Evolutionary conservation across 2,113 vertebrate species (phyloP).

Genomic region (Corythornis madagascariensis): DNA sequence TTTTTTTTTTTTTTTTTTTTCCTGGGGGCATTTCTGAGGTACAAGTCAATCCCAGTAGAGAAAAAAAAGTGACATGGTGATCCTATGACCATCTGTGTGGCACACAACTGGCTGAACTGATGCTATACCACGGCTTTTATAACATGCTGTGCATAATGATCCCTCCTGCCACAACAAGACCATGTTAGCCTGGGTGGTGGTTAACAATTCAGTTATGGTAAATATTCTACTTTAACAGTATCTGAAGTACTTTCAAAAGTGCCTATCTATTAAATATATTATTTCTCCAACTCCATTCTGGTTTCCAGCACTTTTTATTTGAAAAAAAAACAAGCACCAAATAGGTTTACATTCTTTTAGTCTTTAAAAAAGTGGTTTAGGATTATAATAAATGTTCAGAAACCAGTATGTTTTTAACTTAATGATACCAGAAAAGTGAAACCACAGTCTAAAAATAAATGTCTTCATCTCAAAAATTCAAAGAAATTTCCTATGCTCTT

Average conservation of each 20-base stretch:
- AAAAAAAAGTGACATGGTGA: neutral
- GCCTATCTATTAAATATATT: neutral
- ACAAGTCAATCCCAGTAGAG: neutral
- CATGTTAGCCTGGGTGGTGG: no score
- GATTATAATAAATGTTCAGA: neutral
- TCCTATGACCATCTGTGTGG: neutral
- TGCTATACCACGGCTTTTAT: neutral
- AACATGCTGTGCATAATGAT: neutral
- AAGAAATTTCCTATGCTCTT: neutral
- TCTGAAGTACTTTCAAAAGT: neutral
- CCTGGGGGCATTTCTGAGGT: neutral
- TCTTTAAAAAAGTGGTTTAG: neutral
- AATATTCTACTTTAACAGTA: neutral
- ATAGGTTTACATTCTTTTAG: neutral
- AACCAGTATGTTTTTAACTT: neutral
- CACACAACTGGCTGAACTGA: neutral
- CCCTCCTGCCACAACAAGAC: neutral
- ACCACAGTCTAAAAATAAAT: neutral
- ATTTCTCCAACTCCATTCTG: neutral
- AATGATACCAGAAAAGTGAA: neutral
- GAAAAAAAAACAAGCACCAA: neutral
- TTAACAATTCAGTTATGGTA: neutral
- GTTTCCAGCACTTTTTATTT: neutral
- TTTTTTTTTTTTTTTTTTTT: no score
- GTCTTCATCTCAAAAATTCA: neutral